phyloP scores from a whole-genome alignment of 2,113 vertebrate genomes.

The Typhlomys cinereus region DNA sequence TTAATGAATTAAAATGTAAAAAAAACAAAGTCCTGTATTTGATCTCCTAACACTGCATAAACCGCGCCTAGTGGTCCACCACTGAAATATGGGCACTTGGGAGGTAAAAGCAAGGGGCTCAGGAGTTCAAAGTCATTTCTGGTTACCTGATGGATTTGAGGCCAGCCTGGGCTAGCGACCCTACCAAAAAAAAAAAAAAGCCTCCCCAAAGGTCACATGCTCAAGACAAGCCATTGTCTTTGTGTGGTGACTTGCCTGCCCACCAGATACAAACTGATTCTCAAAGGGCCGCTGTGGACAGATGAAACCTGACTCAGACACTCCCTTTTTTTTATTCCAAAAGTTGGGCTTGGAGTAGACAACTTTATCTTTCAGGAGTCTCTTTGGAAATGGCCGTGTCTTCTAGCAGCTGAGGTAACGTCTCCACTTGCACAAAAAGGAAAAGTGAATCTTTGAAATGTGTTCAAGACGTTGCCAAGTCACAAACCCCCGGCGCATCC shows the following conservation, averaged over 20 bases:
- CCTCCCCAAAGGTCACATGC: neutral
- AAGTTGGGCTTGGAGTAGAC: neutral
- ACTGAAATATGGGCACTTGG: neutral
- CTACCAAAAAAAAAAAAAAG: neutral
- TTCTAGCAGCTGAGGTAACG: neutral
- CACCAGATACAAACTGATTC: neutral
- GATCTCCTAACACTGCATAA: neutral
- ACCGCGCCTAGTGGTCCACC: neutral
- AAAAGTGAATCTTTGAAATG: neutral
- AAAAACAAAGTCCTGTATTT: too few relatives aligned
- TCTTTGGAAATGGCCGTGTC: neutral
- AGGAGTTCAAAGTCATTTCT: neutral
- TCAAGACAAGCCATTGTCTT: neutral
- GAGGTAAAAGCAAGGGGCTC: neutral
- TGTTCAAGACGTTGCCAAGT: neutral
- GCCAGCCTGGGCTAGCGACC: neutral
- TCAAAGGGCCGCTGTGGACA: rapidly evolving
- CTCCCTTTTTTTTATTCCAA: neutral
- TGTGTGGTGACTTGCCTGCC: neutral
- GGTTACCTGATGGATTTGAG: neutral
- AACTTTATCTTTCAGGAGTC: neutral
- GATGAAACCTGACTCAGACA: neutral
- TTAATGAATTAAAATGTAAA: too few relatives aligned
- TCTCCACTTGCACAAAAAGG: neutral
- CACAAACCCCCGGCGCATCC: neutral